Evolutionary conservation across 1,140 invertebrate species (phyloP).

Genomic region (Eufriesea mexicana): DNA sequence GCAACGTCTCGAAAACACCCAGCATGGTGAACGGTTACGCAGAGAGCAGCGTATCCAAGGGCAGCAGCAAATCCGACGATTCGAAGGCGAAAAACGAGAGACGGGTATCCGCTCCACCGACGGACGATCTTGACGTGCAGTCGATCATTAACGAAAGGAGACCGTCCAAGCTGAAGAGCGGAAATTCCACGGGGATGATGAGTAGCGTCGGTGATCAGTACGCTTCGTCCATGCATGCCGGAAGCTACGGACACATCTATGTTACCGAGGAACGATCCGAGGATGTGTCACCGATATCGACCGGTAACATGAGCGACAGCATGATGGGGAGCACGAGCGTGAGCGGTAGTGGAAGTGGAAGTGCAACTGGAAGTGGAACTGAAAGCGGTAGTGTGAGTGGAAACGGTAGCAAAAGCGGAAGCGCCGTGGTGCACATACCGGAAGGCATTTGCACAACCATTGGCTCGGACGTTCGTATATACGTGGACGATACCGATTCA

Average conservation of each 20-base stretch:
- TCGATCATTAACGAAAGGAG: conserved; percentile 80
- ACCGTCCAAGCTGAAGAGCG: conserved; percentile 74
- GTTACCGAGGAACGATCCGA: conserved; percentile 62
- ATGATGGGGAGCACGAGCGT: conserved; percentile 11
- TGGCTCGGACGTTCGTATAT: conserved; percentile 69
- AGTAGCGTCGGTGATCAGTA: conserved; percentile 52
- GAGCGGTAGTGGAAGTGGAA: neutral
- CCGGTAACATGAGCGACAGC: conserved; percentile 43
- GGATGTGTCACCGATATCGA: conserved; percentile 30
- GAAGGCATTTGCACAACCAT: conserved; percentile 39
- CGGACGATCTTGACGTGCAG: conserved; percentile 77
- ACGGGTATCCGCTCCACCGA: conserved; percentile 42
- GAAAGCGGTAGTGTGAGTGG: neutral
- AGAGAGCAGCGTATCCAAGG: conserved; percentile 7
- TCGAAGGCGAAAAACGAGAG: conserved; percentile 38
- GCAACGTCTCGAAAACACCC: conserved; percentile 28
- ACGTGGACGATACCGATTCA: conserved; percentile 73
- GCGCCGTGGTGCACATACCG: conserved; percentile 45
- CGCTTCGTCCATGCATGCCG: conserved; percentile 2
- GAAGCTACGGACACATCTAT: conserved; percentile 65
- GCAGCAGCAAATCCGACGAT: conserved; percentile 57
- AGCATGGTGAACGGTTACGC: conserved; percentile 48
- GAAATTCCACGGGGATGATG: conserved; percentile 23
- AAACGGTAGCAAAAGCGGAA: neutral
- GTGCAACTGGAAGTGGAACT: neutral